Evolutionary conservation across 2,113 vertebrate species (phyloP), one percentile per base, ranked within the genome.

Genomic region (Toxostoma redivivum): DNA sequence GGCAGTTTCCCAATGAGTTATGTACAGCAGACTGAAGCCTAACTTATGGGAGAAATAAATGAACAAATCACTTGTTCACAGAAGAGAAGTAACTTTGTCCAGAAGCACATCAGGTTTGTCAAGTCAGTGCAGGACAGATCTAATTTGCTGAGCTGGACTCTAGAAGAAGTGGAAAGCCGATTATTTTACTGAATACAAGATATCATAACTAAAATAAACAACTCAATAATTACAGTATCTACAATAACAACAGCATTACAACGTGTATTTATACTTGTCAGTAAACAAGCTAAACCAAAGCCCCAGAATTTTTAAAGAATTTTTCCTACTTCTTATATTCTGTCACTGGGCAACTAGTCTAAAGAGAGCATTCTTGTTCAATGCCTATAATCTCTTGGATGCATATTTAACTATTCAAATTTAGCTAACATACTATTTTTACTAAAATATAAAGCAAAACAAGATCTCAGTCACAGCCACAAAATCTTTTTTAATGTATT

Each of bases 401-500:
- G 76, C 88, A 73, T 90, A 93, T 90, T 97, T 96, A 82, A 67
- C 95, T 97, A 77, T 79, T 96, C 94, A 95, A 95, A 98, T 98
- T 92, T 96, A 98, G 96, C 97, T 93, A 96, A 97, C 95, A 95
- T 93, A 94, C 92, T 94, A 83, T 93, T 96, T 96, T 97, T 96
- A 85, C 95, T 97, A 96, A 98, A 98, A 98, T 97, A 98, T 97
- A 98, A 98, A 98, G 97, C 97, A 97, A 98, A 98, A 98, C 97
- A 98, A 98, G 98, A 99, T 99, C 98, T 99, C 98, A 98, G 98
- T 98, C 98, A 98, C 98, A 98, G 98, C 98, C 98, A 98, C 98
- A 98, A 99, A 99, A 99, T 99, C 98, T 98, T 98, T 98, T 98
- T 98, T 99, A 99, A 99, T 99, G 99, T 98, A 99, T 99, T 99